Percentiles rank a stretch among this genome's conserved stretches.
Conservation (phyloP, 2,113 vertebrate species). For the Plecturocebus donacophilus region DNA sequence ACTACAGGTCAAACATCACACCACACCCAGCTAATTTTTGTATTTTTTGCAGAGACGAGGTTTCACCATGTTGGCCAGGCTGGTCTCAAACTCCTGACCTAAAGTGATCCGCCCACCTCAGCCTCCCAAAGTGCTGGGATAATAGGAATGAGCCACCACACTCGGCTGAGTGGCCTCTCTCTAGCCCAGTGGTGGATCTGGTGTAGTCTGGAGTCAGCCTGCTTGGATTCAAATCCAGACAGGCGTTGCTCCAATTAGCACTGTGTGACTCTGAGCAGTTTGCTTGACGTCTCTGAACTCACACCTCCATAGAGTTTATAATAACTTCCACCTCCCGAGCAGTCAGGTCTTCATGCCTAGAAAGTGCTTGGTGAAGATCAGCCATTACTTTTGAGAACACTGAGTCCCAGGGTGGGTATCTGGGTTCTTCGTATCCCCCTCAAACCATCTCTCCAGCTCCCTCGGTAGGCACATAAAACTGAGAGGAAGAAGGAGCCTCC, state of each 20-base stretch:
- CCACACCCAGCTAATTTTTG: too few species aligned
- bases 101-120: too few species aligned
- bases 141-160: too few species aligned
- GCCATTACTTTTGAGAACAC: neutral
- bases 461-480: fast-evolving
- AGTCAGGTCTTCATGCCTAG: neutral
- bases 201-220: neutral
- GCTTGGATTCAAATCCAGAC: neutral
- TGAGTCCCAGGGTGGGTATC: neutral
- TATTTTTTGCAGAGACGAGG: too few species aligned
- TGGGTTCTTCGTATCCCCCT: neutral
- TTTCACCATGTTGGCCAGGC: too few species aligned
- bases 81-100: too few species aligned
- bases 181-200: too few species aligned
- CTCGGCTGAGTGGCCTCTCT: neutral
- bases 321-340: neutral
- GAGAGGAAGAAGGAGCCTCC: neutral
- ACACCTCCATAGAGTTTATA: neutral
- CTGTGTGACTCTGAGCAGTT: neutral
- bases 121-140: too few species aligned
- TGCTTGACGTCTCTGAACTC: constrained; percentile 34
- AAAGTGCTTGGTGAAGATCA: neutral
- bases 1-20: too few species aligned
- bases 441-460: neutral
- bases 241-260: neutral